A percentile compares a stretch with the other conserved stretches of the same genome.
Evolutionary conservation across 2,113 vertebrate genomes (phyloP).

Genomic region (Phyllostomus discolor): DNA sequence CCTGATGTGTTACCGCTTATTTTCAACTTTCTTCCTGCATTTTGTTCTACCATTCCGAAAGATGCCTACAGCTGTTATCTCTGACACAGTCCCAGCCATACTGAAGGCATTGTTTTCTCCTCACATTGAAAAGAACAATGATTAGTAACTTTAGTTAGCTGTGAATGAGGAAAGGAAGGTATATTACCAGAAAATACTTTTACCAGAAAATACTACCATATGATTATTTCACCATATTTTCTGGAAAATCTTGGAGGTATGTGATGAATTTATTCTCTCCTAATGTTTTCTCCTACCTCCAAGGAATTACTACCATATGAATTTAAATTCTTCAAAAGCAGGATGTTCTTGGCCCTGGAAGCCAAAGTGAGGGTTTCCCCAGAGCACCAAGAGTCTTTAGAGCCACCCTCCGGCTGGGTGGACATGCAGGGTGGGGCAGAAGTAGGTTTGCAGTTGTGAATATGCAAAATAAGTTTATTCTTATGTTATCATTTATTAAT

Average conservation of each 20-base stretch:
- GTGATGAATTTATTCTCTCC: slow-evolving; percentile 1
- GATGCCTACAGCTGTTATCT: neutral
- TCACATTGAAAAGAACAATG: neutral
- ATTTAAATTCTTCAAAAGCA: slow-evolving; percentile 34
- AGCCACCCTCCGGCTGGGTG: neutral
- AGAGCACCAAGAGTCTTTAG: neutral
- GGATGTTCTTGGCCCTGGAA: neutral
- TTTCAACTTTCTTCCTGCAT: neutral
- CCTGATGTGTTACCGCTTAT: neutral
- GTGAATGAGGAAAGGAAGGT: neutral
- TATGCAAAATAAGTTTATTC: neutral
- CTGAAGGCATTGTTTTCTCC: neutral
- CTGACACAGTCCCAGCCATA: neutral
- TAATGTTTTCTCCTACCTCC: neutral
- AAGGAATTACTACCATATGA: neutral
- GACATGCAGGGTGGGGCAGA: neutral
- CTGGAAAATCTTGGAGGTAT: slow-evolving; percentile 30
- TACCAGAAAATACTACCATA: neutral
- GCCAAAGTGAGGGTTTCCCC: neutral
- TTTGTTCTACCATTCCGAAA: neutral
- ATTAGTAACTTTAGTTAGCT: neutral
- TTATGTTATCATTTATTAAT: neutral
- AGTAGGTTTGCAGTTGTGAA: neutral
- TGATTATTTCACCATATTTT: neutral
- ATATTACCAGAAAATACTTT: neutral